These are phyloP conservation scores for Folsomia manolachei DNA, from an alignment of 2,888 invertebrate species.

Conservation along the genomic window DNA sequence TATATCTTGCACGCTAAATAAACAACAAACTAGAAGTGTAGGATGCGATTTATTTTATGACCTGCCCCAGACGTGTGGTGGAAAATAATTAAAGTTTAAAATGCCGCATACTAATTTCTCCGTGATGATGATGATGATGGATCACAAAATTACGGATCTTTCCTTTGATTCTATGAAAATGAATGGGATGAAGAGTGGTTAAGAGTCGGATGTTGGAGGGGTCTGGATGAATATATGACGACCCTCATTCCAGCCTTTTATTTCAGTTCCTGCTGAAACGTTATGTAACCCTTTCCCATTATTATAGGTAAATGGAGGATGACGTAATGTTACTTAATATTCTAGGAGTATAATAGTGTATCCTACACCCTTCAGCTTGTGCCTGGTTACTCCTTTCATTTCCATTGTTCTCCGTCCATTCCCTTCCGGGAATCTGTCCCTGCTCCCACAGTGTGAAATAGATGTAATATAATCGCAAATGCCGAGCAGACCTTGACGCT, in stretches of 20 bases:
- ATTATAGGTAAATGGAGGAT: conserved; percentile 20
- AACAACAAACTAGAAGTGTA: too few relatives aligned
- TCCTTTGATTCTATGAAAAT: too few relatives aligned
- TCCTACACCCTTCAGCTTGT: background rate
- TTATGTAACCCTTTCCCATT: conserved; percentile 15
- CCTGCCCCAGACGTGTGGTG: background rate
- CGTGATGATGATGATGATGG: too few relatives aligned
- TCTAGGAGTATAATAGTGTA: background rate
- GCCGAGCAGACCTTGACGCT: background rate
- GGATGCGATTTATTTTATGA: too few relatives aligned
- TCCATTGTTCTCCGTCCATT: background rate
- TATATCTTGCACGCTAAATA: too few relatives aligned
- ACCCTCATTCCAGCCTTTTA: too few relatives aligned
- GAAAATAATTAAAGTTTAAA: conserved; percentile 3
- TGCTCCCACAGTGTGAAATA: background rate
- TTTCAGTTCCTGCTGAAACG: too few relatives aligned
- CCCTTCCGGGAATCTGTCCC: background rate
- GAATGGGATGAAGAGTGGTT: too few relatives aligned
- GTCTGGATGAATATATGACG: too few relatives aligned
- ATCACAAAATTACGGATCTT: too few relatives aligned
- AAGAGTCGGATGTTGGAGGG: too few relatives aligned
- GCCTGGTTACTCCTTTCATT: background rate
- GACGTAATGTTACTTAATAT: conserved; percentile 21
- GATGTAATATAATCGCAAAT: background rate
- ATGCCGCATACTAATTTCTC: background rate